Base-by-base conservation (phyloP, 2,113 vertebrate genomes). In the Polyodon spathula region DNA sequence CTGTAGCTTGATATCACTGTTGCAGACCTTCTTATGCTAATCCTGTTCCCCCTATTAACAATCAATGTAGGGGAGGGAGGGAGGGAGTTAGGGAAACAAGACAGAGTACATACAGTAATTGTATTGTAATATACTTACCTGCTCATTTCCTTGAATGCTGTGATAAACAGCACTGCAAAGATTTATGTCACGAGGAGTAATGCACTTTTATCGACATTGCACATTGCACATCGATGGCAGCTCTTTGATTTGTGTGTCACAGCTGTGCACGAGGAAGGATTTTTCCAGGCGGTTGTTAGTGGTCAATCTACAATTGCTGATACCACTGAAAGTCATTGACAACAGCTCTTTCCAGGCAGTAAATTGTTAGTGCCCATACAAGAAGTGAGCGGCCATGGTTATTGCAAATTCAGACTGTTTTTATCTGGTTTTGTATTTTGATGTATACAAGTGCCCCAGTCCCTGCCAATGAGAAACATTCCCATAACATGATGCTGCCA, bases 251-350 rank as follows among this genome's bases (percentile, higher is more conserved):
- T 86, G 81, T 83, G 75, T 68, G 60, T 59, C 79, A 75, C 78
- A 82, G 83, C 81, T 81, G 80, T 76, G 69, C 58, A 70, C 37
- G 66, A 61, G 70, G 69, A 76, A 68, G 68, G 68, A 59, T 79
- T 79, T 78, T 69, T 71, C 67, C 71, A 74, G 81, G 79, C 84
- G 85, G 82, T 85, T 87, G 85, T 70, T 68, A 75, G 76, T 62
- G 76, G 80, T 88, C 86, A 82, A 85, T 88, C 85, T 87, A 79
- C 64, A 69, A 54, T 53, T 63, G 73, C 78, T 85, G 84, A 87
- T 81, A 84, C 76, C 63, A 68, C 76, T 77, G 81, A 78, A 83
- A 85, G 84, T 88, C 85, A 84, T 83, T 82, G 83, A 86, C 81
- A 27, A 74, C 77, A 72, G 66, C 76, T 81, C 78, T 81, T 79